Percentiles rank a stretch among this genome's conserved stretches.
Conservation (phyloP, 2,797 vertebrate species). For the Gorsachius magnificus region DNA sequence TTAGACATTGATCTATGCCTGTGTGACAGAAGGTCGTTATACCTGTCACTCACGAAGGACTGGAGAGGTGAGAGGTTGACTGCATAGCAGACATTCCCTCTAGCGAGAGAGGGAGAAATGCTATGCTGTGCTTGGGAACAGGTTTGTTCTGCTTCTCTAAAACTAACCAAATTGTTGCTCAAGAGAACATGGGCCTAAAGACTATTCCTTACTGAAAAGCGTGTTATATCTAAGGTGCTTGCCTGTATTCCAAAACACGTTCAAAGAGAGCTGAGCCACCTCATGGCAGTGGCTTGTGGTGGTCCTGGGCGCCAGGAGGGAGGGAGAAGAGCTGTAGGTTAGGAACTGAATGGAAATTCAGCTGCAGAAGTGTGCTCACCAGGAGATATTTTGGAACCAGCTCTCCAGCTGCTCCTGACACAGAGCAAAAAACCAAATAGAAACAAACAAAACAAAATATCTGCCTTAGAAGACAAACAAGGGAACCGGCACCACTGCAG, state of each 20-base stretch:
- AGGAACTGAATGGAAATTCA: background rate
- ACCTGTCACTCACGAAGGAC: background rate
- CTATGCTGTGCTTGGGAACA: background rate
- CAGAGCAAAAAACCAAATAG: background rate
- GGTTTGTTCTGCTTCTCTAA: background rate
- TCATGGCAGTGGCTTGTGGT: background rate
- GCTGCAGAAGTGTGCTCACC: background rate
- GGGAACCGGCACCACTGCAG: background rate
- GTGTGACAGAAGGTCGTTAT: background rate
- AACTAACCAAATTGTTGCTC: background rate
- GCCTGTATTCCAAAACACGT: background rate
- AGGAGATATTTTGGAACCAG: background rate
- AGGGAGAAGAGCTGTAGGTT: background rate
- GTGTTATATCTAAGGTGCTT: fast-evolving
- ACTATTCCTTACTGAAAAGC: background rate
- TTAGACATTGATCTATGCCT: background rate
- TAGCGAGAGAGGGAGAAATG: background rate
- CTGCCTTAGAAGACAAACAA: background rate
- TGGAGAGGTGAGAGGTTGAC: background rate
- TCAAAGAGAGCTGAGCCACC: background rate
- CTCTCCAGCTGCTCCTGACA: background rate
- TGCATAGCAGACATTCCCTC: background rate
- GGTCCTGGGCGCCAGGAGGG: fast-evolving
- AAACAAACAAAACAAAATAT: background rate
- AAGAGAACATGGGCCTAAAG: background rate